Evolutionary conservation across 2,113 vertebrate genomes (phyloP).

Genomic region (Xiphorhynchus elegans): DNA sequence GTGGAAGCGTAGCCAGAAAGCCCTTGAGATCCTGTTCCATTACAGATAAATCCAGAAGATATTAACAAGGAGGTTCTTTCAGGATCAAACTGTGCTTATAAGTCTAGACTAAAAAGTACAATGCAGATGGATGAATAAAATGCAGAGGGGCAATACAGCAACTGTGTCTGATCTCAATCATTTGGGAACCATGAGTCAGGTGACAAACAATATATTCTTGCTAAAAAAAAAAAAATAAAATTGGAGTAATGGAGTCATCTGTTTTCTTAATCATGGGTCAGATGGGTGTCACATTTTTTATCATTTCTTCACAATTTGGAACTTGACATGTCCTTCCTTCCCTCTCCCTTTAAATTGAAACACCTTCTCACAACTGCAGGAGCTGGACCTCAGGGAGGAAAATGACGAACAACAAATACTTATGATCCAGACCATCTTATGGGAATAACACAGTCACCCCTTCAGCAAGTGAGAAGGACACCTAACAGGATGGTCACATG

Average conservation of each 20-base stretch:
- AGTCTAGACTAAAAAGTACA: background rate
- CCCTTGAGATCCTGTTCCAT: background rate
- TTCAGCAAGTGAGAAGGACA: background rate
- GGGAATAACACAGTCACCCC: background rate
- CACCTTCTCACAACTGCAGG: background rate
- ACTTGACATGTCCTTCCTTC: background rate
- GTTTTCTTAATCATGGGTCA: background rate
- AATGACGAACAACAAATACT: background rate
- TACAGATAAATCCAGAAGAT: background rate
- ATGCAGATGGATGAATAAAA: background rate
- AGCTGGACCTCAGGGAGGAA: background rate
- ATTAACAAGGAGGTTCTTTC: background rate
- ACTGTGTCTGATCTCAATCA: background rate
- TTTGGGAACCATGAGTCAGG: background rate
- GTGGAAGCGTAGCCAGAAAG: background rate
- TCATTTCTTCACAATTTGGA: background rate
- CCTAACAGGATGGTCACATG: background rate
- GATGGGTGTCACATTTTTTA: background rate
- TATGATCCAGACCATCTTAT: background rate
- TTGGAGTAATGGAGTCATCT: rapidly evolving
- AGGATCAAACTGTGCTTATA: background rate
- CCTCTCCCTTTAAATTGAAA: background rate
- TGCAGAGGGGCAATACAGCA: background rate
- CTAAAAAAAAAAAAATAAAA: background rate
- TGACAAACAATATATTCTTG: background rate